Base-by-base conservation (phyloP, 2,888 invertebrate species). In the Heliconius sara region DNA sequence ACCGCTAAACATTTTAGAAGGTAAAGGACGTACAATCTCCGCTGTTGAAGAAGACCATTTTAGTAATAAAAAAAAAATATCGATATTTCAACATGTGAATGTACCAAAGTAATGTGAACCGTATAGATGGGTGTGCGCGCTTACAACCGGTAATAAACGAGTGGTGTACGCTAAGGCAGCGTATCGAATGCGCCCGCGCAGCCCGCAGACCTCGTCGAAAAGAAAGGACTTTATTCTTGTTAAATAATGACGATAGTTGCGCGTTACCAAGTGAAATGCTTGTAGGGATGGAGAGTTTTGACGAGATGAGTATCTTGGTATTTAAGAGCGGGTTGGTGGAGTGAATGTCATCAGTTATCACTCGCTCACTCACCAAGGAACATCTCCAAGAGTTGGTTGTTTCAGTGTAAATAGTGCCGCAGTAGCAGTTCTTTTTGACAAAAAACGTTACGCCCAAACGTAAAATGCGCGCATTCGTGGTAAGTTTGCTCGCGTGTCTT, bases 291-390 rank as follows among this genome's bases (percentile, higher is more conserved):
- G 93, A 93, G 94, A 91, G 90, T 90, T 92, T 92, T 89, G 91
- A 89, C 92, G 92, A 94, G 95, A 95, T 95, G 94, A 95, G 93
- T 93, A 93, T 89, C 90, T 92, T 90, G 85, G 89, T 95, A 95
- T 95, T 95, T 95, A 95, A 95, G 94, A 93, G 95, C 95, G 92
- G 91, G 91, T 88, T 91, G 90, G 89, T 89, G 88, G 90, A 88
- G 92, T 90, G 93, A 95, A 94, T 94, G 92, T 93, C 95, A 95
- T 95, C 95, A 95, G 95, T 95, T 91, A 93, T 91, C 93, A 91
- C 90, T 83, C 91, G 91, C 91, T 89, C 91, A 87, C 91, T 88
- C 91, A 85, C 88, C 89, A 89, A 91, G 89, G 92, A 93, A 91
- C 94, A 94, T 94, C 94, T 93, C 93, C 85, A 88, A 85, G 86